phyloP scores from a whole-genome alignment of 2,797 vertebrate species.

The Chaunax sp. region DNA sequence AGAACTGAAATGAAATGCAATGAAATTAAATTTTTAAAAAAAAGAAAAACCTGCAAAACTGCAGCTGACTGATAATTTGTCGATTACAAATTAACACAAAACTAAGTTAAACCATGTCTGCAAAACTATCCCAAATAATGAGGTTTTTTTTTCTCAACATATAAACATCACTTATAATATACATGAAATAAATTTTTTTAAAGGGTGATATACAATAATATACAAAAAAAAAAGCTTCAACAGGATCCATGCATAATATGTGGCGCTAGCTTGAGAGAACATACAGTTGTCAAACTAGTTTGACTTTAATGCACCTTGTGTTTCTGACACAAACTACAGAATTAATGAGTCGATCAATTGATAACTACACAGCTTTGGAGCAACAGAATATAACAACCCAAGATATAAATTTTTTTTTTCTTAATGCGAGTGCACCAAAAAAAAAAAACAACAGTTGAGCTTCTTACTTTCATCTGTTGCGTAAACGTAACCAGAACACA shows the following conservation, averaged over 20 bases:
- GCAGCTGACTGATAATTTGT: not conserved
- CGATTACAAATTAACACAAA: not conserved
- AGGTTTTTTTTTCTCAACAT: constrained; percentile 49
- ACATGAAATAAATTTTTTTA: constrained; percentile 57
- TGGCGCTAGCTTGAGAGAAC: constrained; percentile 76
- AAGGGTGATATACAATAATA: constrained; percentile 77
- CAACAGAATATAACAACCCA: constrained; percentile 18
- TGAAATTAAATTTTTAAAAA: too few relatives aligned
- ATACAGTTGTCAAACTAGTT: constrained; percentile 58
- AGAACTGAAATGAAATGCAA: not conserved
- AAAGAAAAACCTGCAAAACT: not conserved
- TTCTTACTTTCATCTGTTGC: constrained; percentile 13
- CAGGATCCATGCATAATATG: constrained; percentile 79
- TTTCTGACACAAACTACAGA: constrained; percentile 52
- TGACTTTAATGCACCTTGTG: constrained; percentile 59
- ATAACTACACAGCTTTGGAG: constrained; percentile 49
- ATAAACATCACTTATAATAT: constrained; percentile 68
- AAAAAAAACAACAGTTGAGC: too few relatives aligned
- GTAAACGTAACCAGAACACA: constrained; percentile 7
- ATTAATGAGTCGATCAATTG: constrained; percentile 20
- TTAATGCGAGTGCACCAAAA: not conserved
- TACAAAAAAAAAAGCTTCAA: constrained; percentile 77
- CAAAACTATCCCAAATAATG: constrained; percentile 42
- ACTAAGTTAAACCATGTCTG: constrained; percentile 58
- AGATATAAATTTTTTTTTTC: not conserved